Evolutionary conservation across 2,797 vertebrate species (phyloP), one percentile per base, ranked within the genome.

Genomic region (Morus bassanus): DNA sequence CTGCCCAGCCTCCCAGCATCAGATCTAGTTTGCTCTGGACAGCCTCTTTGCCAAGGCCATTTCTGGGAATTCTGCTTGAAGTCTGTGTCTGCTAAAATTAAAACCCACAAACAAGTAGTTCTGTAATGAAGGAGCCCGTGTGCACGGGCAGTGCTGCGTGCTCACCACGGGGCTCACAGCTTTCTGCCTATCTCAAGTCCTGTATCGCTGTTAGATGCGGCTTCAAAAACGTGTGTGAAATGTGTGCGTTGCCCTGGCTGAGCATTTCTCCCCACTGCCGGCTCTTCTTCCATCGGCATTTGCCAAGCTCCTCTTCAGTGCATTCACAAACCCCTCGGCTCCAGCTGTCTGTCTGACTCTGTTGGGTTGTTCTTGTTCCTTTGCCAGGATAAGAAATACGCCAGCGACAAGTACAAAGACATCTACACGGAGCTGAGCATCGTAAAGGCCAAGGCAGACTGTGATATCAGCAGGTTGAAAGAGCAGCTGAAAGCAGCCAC

Each of bases 341-440:
- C 85, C 82, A 51, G 57, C 76, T 81, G 41, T 68, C 10, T 56
- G 60, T 73, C 85, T 80, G 70, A 89, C 48, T 70, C 81, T 68
- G 6, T 7, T 13, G 76, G 81, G n/a, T 91, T 83, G 37, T 89
- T 64, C 53, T 92, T 69, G 60, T 75, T 84, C 33, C 94, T 91
- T 92, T 94, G 74, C 74, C 79, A 97, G 99, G 99, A 99, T 97
- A 99, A 99, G 98, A 99, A 99, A 97, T 99, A 99, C 4, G 98
- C 99, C 82, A 99, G 99, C 23, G 99, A 99, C 96, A 99, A 99
- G 94, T 99, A 99, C 96, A 99, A 99, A 97, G 99, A 98, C 97
- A 99, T 99, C 97, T 99, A 99, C 96, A 99, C 99, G 1, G 99
- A 99, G 98, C 99, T 99, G 95, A 99, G 99, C 98, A 99, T 99